Base-by-base conservation (phyloP, 2,797 vertebrate species). In the Oreochromis mossambicus region DNA sequence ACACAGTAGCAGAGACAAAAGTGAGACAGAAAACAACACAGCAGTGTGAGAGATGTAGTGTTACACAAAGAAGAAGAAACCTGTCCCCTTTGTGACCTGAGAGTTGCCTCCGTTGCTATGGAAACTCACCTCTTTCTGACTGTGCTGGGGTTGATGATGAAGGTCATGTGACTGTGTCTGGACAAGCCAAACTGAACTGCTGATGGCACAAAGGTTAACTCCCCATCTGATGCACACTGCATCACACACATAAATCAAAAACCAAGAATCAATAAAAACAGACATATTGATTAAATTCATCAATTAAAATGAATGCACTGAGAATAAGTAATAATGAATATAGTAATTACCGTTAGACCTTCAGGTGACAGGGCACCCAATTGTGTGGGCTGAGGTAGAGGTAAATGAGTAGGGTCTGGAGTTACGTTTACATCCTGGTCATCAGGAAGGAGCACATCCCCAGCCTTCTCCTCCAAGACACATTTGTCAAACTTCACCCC, bases 161-260 rank as follows among this genome's bases (percentile, higher is more conserved):
- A 89, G 41, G 96, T 94, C 89, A 99, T 94, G 92, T 99, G 98
- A 93, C 98, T 99, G 92, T 96, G 94, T 94, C 77, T 96, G 6
- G 96, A 93, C n/a, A 95, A 95, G 38, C 98, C 98, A 80, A 99
- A 98, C 91, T 98, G 98, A 89, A 93, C 92, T 2, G 97, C 96
- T 1, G 92, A 89, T 1, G 94, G 87, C 50, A 98, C 77, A 6
- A 92, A 92, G 46, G 50, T 92, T 0, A 94, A 94, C 52, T 95
- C 80, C 2, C 82, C 80, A 78, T 96, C 95, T 4, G 85, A 87
- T 0, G 83, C 87, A 87, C 98, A 99, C 92, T 95, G 89, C 8
- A 66, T 86, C 21, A 89, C 83, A 89, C 82, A 89, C 82, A 38
- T n/a, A 7, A 9, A 86, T 80, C 26, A 88, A 79, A 56, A 70